Evolutionary conservation across 37 sponge, comb jelly and placozoan species (phyloP).

Genomic region (Ephydatia muelleri): DNA sequence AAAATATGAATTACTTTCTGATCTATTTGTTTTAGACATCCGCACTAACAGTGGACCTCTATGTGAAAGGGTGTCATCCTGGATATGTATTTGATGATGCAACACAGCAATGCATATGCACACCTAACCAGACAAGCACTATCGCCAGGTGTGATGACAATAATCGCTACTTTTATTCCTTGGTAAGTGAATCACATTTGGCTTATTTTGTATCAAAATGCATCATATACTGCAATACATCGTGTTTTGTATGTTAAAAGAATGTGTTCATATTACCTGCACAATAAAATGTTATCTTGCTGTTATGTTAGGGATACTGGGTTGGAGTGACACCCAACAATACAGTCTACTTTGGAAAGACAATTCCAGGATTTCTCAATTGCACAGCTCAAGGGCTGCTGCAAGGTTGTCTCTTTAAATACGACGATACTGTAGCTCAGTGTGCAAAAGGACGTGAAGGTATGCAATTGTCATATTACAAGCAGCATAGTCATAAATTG

Average conservation of each 20-base stretch:
- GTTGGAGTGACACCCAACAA: slow-evolving; percentile 18
- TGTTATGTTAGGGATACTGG: slow-evolving; percentile 38
- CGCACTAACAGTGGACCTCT: neutral
- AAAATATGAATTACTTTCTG: neutral
- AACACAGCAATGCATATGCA: slow-evolving; percentile 19
- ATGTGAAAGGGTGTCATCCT: slow-evolving; percentile 58
- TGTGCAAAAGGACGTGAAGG: slow-evolving; percentile 63
- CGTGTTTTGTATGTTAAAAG: too few relatives aligned
- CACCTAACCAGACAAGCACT: neutral
- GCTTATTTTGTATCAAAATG: neutral
- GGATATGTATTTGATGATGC: slow-evolving; percentile 40
- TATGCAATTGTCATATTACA: neutral
- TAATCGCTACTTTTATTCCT: slow-evolving; percentile 56
- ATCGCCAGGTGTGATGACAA: slow-evolving; percentile 47
- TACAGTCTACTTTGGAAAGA: slow-evolving; percentile 14
- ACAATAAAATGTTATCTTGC: neutral
- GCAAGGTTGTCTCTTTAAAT: slow-evolving; percentile 59
- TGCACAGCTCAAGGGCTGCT: slow-evolving; percentile 51
- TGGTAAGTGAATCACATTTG: slow-evolving; percentile 25
- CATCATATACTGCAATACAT: too few relatives aligned
- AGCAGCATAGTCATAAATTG: neutral
- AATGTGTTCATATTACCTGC: too few relatives aligned
- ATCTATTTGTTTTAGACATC: slow-evolving; percentile 10
- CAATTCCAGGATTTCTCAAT: slow-evolving; percentile 60
- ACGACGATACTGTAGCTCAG: slow-evolving; percentile 42